A percentile compares a stretch with the other conserved stretches of the same genome.
phyloP scores from a whole-genome alignment of 2,888 invertebrate genomes.

The Thelaira solivaga region DNA sequence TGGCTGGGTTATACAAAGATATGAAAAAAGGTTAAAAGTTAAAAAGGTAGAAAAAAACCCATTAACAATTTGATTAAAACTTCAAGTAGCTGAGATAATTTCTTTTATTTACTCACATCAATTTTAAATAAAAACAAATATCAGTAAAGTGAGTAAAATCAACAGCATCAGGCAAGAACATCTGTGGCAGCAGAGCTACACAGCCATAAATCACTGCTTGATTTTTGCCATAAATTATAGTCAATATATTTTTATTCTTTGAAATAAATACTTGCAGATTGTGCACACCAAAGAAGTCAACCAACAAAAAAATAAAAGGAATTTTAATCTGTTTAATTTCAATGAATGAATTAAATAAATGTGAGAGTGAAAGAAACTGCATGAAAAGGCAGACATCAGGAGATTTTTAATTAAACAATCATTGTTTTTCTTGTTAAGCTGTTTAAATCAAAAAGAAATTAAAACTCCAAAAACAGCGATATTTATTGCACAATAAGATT shows the following conservation, averaged over 20 bases:
- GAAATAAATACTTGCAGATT: background rate
- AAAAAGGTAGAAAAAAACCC: conserved; percentile 15
- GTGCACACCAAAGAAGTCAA: too few relatives aligned
- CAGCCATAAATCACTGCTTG: conserved; percentile 52
- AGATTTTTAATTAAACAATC: conserved; percentile 34
- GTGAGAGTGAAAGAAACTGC: background rate
- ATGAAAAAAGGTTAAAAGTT: background rate
- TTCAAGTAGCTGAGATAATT: conserved; percentile 30
- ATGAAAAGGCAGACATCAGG: background rate
- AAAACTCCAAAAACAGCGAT: background rate
- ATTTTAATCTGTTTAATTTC: conserved; percentile 48
- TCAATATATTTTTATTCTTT: background rate
- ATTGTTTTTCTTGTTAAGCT: background rate
- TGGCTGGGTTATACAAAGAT: background rate
- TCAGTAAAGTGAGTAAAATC: conserved; percentile 15
- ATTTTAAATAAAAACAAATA: conserved; percentile 1
- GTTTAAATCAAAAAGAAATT: background rate
- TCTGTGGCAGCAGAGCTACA: background rate
- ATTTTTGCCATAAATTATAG: conserved; percentile 51
- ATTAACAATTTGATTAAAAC: conserved; percentile 49
- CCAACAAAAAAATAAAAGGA: conserved; percentile 31
- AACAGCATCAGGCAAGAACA: background rate
- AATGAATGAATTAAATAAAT: background rate
- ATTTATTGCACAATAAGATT: background rate
- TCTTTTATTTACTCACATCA: conserved; percentile 7